Base-by-base conservation (phyloP, 2,113 vertebrate species). In the Calyptommatus sinebrachiatus region DNA sequence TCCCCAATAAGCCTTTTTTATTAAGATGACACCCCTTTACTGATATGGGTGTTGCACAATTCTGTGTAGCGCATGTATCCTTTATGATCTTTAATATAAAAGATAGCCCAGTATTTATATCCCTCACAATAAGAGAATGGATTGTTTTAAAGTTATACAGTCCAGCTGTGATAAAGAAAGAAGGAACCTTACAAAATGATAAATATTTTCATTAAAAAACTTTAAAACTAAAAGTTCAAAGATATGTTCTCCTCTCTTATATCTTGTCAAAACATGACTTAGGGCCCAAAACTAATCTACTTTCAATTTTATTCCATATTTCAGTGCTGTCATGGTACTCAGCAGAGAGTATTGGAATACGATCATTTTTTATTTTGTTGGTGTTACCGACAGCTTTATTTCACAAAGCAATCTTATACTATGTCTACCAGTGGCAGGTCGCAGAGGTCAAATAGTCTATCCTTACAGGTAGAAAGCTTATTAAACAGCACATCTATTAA, bases 331-430 rank as follows among this genome's bases (percentile, higher is more conserved):
- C 97, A 97, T 91, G 89, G 94, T 91, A 94, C 91, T 93, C 92
- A 94, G 94, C 94, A 92, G 94, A 94, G 90, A 94, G 95, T 94
- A 96, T 94, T 93, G 95, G 93, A 96, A 94, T 92, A 94, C 93
- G 94, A 95, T 94, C 96, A 95, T 97, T 97, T 98, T 97, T 99
- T 97, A 98, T 97, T 96, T 96, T 95, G 94, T 95, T 95, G 93
- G 94, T 96, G 95, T 95, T 96, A 97, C 95, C 96, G 97, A 98
- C 98, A 99, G 97, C 96, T 99, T 99, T 99, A 99, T 99, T 97
- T 97, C 97, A 97, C 95, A 96, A 97, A 99, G 97, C 97, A 99
- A 99, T 99, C 97, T 97, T 96, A 96, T 91, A 95, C 94, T 95
- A 95, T 94, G 95, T 96, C 96, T 96, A 95, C 95, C 97, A 91